phyloP scores from a whole-genome alignment of 2,888 invertebrate genomes.

The Eretmocerus hayati region DNA sequence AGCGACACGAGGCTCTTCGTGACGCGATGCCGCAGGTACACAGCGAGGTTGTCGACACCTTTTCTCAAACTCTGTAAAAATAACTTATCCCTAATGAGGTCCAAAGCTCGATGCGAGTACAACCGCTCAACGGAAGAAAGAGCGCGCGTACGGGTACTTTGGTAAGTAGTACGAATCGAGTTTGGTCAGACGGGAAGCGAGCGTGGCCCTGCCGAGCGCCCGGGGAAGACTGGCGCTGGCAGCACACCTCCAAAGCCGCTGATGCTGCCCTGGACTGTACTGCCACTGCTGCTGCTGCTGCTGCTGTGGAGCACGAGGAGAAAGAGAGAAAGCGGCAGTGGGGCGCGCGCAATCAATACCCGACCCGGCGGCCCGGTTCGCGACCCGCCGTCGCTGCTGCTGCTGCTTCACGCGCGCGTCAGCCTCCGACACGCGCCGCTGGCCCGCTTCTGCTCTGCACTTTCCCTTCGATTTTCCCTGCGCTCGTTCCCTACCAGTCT shows the following conservation, averaged over 20 bases:
- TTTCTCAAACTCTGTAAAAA: no score
- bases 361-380: background rate
- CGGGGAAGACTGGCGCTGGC: slow-evolving; percentile 38
- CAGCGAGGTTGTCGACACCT: no score
- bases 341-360: slow-evolving; percentile 2
- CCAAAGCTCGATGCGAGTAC: no score
- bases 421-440: slow-evolving; percentile 8
- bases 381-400: background rate
- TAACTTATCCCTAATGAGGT: no score
- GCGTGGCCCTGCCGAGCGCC: slow-evolving; percentile 40
- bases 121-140: no score
- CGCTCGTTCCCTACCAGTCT: background rate
- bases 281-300: background rate
- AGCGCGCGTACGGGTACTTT: no score
- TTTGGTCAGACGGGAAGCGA: no score
- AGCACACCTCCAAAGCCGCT: slow-evolving; percentile 24
- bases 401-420: background rate
- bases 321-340: background rate
- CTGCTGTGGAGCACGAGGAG: background rate
- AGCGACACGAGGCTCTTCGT: no score
- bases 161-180: background rate
- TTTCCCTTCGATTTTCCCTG: background rate
- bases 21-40: no score
- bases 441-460: slow-evolving; percentile 17
- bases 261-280: slow-evolving; percentile 2